Evolutionary conservation across 2,888 invertebrate genomes (phyloP).

Genomic region (Phrixothrix hirtus): DNA sequence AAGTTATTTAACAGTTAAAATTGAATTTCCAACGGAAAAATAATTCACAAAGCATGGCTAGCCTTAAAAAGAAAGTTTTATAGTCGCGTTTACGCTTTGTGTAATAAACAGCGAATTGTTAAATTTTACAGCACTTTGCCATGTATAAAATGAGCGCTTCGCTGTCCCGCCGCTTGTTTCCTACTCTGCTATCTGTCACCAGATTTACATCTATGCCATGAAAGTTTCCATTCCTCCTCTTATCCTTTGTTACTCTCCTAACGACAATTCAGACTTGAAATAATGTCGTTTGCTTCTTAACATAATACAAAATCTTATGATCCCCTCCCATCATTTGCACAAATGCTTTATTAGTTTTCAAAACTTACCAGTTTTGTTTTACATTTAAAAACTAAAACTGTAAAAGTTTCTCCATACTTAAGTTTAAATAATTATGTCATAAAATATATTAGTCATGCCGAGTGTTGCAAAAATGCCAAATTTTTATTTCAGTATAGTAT

Average conservation of each 20-base stretch:
- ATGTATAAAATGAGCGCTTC: constrained; percentile 14
- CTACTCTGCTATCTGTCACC: constrained; percentile 16
- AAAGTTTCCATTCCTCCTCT: constrained; percentile 26
- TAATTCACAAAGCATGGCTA: constrained; percentile 15
- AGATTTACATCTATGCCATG: constrained; percentile 23
- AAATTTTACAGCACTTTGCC: constrained; percentile 18
- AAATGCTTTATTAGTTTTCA: constrained; percentile 24
- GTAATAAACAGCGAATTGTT: constrained; percentile 24
- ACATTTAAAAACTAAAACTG: no score
- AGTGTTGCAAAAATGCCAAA: no score
- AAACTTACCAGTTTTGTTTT: no score
- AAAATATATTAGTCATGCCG: no score
- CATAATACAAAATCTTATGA: constrained; percentile 27
- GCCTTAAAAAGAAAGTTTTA: constrained; percentile 16
- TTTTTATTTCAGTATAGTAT: no score
- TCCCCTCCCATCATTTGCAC: constrained; percentile 23
- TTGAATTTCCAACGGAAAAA: constrained; percentile 18
- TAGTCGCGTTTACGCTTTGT: constrained; percentile 14
- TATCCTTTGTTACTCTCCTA: constrained; percentile 21
- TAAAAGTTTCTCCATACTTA: no score
- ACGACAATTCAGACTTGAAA: constrained; percentile 28
- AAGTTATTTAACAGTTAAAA: no score
- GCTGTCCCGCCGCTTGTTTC: constrained; percentile 12
- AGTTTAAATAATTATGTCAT: no score
- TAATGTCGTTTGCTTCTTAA: constrained; percentile 28